Conservation (phyloP, 2,797 vertebrate genomes). For the Muraenolepis orangiensis region DNA sequence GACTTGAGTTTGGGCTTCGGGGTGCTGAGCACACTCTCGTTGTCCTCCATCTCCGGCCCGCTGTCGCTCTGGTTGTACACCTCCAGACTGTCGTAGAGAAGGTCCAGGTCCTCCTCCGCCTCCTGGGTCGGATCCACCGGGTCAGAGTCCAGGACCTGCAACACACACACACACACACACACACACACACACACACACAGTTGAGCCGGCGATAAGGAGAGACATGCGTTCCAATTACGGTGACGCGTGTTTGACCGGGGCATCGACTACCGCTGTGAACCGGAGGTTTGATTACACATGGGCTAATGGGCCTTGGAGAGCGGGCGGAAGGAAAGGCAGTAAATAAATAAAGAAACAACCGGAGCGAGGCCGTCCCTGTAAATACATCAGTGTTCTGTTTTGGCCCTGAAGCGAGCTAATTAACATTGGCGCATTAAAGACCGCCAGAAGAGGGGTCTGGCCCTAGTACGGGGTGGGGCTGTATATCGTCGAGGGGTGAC, state of each 20-base stretch:
- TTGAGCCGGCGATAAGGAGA: conserved; percentile 12
- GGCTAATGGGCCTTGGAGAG: not conserved
- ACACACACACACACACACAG: conserved; percentile 25
- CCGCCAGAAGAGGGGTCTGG: conserved; percentile 39
- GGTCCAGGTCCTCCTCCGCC: conserved; percentile 79
- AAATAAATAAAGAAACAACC: not conserved
- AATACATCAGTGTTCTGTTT: not conserved
- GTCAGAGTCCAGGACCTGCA: conserved; percentile 79
- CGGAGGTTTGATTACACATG: not conserved
- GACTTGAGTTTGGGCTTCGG: conserved; percentile 82
- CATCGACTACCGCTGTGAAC: not conserved
- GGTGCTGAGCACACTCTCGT: conserved; percentile 78
- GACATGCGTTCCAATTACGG: not conserved
- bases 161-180: conserved; percentile 1
- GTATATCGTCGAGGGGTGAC: conserved; percentile 54
- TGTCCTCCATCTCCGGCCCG: conserved; percentile 80
- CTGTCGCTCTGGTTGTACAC: conserved; percentile 82
- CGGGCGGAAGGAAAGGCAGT: not conserved
- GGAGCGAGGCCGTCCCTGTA: not conserved
- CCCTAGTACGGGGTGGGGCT: conserved; percentile 42
- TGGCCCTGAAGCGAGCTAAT: conserved; percentile 44
- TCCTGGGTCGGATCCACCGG: conserved; percentile 80
- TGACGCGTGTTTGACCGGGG: not conserved
- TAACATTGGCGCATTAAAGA: conserved; percentile 46
- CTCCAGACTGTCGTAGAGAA: conserved; percentile 79